A percentile compares a stretch with the other conserved stretches of the same genome.
These are phyloP conservation scores for Rhegmatorhina hoffmannsi DNA, from an alignment of 2,113 vertebrate species.

Conservation along the genomic window DNA sequence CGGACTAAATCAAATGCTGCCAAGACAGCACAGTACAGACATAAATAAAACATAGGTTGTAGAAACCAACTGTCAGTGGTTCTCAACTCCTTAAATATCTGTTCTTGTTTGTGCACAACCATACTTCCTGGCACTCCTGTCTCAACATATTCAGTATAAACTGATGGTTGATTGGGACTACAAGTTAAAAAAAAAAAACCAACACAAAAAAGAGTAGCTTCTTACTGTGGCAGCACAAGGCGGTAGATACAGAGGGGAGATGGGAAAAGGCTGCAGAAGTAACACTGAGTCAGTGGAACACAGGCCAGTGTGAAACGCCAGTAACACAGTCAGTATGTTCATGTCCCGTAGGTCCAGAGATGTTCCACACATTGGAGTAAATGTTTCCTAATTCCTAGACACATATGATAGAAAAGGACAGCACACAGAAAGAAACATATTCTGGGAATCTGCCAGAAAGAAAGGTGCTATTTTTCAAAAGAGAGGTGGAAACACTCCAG, in stretches of 20 bases:
- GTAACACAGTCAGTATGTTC: neutral
- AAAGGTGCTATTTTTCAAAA: neutral
- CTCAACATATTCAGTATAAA: neutral
- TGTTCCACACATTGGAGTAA: neutral
- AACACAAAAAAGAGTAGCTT: neutral
- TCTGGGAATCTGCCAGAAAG: neutral
- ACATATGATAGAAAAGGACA: neutral
- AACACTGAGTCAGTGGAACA: accelerated
- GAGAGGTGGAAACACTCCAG: neutral
- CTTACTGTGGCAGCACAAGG: neutral
- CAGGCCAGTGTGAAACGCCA: neutral
- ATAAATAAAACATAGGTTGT: constrained; percentile 30
- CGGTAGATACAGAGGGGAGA: neutral
- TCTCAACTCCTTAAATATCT: neutral
- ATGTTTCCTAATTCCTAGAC: neutral
- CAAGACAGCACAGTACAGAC: neutral
- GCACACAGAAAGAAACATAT: neutral
- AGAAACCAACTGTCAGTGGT: neutral
- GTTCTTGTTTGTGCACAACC: neutral
- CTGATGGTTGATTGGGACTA: neutral
- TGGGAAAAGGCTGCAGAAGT: neutral
- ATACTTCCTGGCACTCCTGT: neutral
- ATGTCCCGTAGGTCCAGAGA: neutral
- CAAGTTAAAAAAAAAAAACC: neutral
- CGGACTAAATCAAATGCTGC: constrained; percentile 2